These are phyloP conservation scores for Eupithecia abbreviata DNA, from an alignment of 2,888 invertebrate species.

Conservation along the genomic window DNA sequence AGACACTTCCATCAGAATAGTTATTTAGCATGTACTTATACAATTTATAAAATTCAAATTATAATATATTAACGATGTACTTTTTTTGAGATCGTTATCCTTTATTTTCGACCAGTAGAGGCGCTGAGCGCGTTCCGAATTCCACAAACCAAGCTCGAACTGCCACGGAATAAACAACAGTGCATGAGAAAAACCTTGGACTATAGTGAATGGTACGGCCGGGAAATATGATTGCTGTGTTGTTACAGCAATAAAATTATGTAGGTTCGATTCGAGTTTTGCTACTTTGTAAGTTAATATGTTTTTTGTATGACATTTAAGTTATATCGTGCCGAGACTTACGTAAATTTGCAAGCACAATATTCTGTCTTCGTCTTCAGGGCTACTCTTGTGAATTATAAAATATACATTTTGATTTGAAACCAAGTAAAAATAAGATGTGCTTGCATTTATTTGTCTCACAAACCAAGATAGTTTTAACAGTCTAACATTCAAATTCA, in stretches of 20 bases:
- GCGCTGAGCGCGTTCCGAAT: background rate
- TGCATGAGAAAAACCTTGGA: slow-evolving; percentile 16
- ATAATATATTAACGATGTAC: background rate
- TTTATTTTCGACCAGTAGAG: background rate
- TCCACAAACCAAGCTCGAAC: slow-evolving; percentile 1
- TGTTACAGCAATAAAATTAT: slow-evolving; percentile 7
- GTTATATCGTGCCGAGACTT: slow-evolving; percentile 5
- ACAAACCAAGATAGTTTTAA: background rate
- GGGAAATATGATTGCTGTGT: slow-evolving; percentile 1
- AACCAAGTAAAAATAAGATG: background rate
- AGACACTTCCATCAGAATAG: too few relatives aligned
- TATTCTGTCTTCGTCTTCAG: background rate
- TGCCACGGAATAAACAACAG: background rate
- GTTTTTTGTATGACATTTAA: slow-evolving; percentile 2
- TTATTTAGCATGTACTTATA: too few relatives aligned
- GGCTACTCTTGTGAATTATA: background rate
- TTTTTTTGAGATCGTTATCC: background rate
- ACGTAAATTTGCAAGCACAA: background rate
- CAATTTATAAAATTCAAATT: too few relatives aligned
- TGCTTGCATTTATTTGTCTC: background rate
- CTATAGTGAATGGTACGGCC: background rate
- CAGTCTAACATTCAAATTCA: background rate
- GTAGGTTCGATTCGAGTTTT: slow-evolving; percentile 3
- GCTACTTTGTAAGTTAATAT: slow-evolving; percentile 9
- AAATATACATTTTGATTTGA: background rate